Evolutionary conservation across 1,140 invertebrate genomes (phyloP).

Genomic region (Berghia stephanieae): DNA sequence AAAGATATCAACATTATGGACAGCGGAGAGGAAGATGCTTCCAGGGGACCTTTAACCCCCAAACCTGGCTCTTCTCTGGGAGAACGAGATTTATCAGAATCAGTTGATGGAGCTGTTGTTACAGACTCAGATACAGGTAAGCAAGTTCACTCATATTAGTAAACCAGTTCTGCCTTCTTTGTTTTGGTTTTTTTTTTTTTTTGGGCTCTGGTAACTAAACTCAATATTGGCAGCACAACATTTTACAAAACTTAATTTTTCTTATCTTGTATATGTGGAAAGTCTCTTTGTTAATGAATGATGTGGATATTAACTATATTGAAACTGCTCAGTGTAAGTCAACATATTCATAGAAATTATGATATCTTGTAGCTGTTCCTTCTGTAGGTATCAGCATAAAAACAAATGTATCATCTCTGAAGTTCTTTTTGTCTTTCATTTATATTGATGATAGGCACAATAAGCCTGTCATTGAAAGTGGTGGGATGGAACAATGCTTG

Average conservation of each 20-base stretch:
- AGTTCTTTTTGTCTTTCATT: too few species aligned
- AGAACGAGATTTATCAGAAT: constrained; percentile 35
- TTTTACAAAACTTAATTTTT: background rate
- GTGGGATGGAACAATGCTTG: too few species aligned
- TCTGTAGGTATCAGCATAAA: background rate
- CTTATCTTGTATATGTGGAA: background rate
- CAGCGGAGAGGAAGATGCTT: constrained; percentile 58
- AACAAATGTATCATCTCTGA: too few species aligned
- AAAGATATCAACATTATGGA: constrained; percentile 63
- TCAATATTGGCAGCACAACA: too few species aligned
- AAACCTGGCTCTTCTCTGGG: constrained; percentile 35
- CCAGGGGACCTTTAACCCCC: constrained; percentile 39
- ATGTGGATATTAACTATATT: too few species aligned
- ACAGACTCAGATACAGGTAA: constrained; percentile 39
- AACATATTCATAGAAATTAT: too few species aligned
- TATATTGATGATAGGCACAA: too few species aligned
- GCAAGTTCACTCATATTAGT: background rate
- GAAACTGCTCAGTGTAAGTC: too few species aligned
- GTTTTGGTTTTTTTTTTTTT: background rate
- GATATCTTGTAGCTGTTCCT: background rate
- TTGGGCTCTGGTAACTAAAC: background rate
- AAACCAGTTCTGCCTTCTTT: background rate
- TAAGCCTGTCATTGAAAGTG: too few species aligned
- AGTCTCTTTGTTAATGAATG: background rate
- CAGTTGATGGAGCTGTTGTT: constrained; percentile 8